Conservation (phyloP, 1,140 invertebrate genomes). For the Drosophila novamexicana region DNA sequence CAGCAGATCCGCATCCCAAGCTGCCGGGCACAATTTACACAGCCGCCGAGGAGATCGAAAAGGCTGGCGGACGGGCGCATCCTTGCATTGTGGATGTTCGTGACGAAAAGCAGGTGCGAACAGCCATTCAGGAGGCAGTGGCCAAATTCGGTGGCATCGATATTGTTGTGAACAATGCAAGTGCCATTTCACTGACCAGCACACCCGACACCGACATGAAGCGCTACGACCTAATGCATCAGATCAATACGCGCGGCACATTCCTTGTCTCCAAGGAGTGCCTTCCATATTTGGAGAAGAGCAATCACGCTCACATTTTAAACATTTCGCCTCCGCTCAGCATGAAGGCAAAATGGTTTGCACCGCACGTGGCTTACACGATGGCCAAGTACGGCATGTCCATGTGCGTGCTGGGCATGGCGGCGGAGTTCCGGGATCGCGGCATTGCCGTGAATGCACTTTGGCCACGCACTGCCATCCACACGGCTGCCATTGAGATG, state of each 20-base stretch:
- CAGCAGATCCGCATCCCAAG: constrained; percentile 97
- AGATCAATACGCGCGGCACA: constrained; percentile 95
- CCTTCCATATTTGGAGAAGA: constrained; percentile 94
- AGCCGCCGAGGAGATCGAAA: constrained; percentile 96
- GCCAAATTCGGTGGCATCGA: constrained; percentile 98
- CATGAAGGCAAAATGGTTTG: constrained; percentile 96
- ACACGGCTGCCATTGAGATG: constrained; percentile 99
- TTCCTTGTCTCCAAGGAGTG: constrained; percentile 97
- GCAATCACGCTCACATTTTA: constrained; percentile 97
- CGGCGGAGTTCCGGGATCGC: constrained; percentile 93
- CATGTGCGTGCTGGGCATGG: constrained; percentile 98
- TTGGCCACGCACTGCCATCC: constrained; percentile 98
- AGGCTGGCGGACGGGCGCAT: constrained; percentile 90
- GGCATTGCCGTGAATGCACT: constrained; percentile 98
- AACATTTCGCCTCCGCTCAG: constrained; percentile 98
- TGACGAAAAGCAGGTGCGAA: constrained; percentile 92
- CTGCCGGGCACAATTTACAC: constrained; percentile 99
- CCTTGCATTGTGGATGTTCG: constrained; percentile 98
- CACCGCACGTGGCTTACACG: constrained; percentile 97
- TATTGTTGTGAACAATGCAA: constrained; percentile 98
- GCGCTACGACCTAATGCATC: constrained; percentile 96
- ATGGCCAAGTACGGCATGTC: constrained; percentile 99
- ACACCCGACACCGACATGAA: constrained; percentile 97
- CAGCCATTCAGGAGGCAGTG: constrained; percentile 92
- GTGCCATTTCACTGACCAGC: constrained; percentile 96